A percentile compares a stretch with the other conserved stretches of the same genome.
Conservation (phyloP, 2,113 vertebrate genomes). For the Ameiurus melas region DNA sequence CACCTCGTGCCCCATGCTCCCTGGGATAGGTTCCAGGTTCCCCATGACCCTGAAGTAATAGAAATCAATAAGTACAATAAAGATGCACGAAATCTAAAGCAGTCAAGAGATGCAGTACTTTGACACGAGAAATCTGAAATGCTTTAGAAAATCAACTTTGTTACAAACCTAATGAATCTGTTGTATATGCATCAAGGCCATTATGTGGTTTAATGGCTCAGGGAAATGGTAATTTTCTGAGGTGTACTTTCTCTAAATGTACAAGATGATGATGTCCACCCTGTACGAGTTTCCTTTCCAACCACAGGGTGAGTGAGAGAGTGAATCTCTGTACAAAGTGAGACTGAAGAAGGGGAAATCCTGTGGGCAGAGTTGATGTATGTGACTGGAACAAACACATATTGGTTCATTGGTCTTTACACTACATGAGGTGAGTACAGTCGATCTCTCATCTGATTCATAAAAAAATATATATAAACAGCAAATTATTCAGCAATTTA, state of each 20-base stretch:
- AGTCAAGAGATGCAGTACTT: background rate
- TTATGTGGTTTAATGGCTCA: background rate
- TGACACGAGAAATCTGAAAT: background rate
- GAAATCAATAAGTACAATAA: background rate
- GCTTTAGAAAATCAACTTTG: background rate
- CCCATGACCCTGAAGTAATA: background rate
- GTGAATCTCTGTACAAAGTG: slow-evolving; percentile 5
- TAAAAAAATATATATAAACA: background rate
- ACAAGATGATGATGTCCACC: background rate
- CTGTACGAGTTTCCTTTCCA: slow-evolving; percentile 43
- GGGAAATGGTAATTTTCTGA: background rate
- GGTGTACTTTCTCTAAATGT: slow-evolving; percentile 3
- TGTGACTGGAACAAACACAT: slow-evolving; percentile 36
- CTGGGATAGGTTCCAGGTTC: no score
- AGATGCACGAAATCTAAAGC: background rate
- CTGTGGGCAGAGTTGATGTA: slow-evolving; percentile 34
- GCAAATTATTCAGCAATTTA: background rate
- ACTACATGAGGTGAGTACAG: slow-evolving; percentile 62
- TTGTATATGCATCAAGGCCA: background rate
- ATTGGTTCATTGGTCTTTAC: slow-evolving; percentile 51
- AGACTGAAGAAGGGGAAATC: slow-evolving; percentile 42
- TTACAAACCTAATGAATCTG: no score
- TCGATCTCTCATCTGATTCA: slow-evolving; percentile 5
- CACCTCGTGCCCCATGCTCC: no score
- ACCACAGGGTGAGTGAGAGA: slow-evolving; percentile 38